Percentiles rank a stretch among this genome's conserved stretches.
These are phyloP conservation scores for Aleiodes alternator DNA, from an alignment of 2,888 invertebrate genomes.

Conservation along the genomic window DNA sequence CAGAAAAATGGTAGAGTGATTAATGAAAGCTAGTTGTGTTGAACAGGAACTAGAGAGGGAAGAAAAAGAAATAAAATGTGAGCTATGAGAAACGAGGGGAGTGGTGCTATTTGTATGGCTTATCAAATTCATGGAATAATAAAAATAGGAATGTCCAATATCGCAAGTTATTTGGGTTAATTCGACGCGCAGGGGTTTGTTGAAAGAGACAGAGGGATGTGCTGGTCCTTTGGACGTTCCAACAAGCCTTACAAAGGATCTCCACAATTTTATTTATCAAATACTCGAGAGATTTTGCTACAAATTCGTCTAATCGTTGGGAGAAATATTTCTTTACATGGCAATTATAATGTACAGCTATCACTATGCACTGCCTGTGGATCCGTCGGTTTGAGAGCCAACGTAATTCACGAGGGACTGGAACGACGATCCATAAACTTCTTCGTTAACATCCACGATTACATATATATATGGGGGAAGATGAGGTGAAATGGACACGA, in stretches of 20 bases:
- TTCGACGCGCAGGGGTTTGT: constrained; percentile 66
- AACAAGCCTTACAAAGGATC: constrained; percentile 24
- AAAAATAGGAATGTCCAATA: constrained; percentile 71
- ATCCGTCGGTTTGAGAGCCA: too few relatives aligned
- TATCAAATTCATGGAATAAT: constrained; percentile 52
- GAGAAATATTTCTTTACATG: too few relatives aligned
- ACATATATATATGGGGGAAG: too few relatives aligned
- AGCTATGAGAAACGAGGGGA: not conserved
- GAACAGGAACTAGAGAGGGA: not conserved
- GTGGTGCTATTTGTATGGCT: constrained; percentile 31
- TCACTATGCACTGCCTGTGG: too few relatives aligned
- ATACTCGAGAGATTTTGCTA: not conserved
- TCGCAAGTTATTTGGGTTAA: constrained; percentile 71
- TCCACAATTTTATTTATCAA: constrained; percentile 19
- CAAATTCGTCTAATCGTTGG: too few relatives aligned
- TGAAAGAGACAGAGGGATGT: constrained; percentile 24
- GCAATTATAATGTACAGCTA: too few relatives aligned
- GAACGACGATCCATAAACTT: too few relatives aligned
- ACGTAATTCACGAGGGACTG: too few relatives aligned
- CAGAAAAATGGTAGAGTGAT: not conserved
- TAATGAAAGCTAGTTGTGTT: not conserved
- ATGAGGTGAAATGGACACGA: too few relatives aligned
- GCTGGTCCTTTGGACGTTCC: constrained; percentile 19
- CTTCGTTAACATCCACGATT: too few relatives aligned
- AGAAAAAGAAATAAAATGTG: not conserved